A percentile compares a stretch with the other conserved stretches of the same genome.
Evolutionary conservation across 1,140 invertebrate species (phyloP).

Genomic region (Copidosoma floridanum): DNA sequence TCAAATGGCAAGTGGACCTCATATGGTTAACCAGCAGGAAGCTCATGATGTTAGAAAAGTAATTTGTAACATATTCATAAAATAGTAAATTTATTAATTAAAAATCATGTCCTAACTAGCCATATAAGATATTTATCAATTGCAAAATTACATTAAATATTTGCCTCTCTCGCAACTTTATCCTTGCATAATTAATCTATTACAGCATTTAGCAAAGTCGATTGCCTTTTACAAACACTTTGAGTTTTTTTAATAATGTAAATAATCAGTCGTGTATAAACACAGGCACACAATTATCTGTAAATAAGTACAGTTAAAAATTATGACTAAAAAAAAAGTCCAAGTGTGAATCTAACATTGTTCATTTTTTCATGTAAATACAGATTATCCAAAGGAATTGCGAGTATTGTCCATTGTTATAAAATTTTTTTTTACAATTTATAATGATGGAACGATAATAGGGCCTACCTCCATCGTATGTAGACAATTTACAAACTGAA

Average conservation of each 20-base stretch:
- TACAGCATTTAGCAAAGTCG: conserved; percentile 32
- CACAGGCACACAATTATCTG: conserved; percentile 8
- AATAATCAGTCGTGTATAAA: no score
- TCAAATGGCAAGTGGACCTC: no score
- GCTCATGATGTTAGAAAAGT: background rate
- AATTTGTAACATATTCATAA: conserved; percentile 45
- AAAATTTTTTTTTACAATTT: conserved; percentile 29
- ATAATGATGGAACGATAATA: conserved; percentile 13
- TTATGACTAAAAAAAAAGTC: conserved; percentile 10
- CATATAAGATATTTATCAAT: conserved; percentile 37
- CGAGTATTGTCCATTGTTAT: conserved; percentile 45
- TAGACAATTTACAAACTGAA: conserved; percentile 23
- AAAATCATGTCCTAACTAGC: conserved; percentile 36
- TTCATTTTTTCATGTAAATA: conserved; percentile 21
- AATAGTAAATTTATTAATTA: conserved; percentile 45
- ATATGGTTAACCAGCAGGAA: no score
- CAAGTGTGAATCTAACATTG: conserved; percentile 8
- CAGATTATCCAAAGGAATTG: conserved; percentile 38
- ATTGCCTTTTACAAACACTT: conserved; percentile 26
- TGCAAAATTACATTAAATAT: conserved; percentile 30
- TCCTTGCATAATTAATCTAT: conserved; percentile 28
- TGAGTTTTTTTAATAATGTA: no score
- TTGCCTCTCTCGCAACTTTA: conserved; percentile 22
- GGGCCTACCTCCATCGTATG: conserved; percentile 6
- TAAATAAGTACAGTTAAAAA: conserved; percentile 39